Evolutionary conservation across 2,797 vertebrate genomes (phyloP).

Genomic region (Hylomyscus alleni): DNA sequence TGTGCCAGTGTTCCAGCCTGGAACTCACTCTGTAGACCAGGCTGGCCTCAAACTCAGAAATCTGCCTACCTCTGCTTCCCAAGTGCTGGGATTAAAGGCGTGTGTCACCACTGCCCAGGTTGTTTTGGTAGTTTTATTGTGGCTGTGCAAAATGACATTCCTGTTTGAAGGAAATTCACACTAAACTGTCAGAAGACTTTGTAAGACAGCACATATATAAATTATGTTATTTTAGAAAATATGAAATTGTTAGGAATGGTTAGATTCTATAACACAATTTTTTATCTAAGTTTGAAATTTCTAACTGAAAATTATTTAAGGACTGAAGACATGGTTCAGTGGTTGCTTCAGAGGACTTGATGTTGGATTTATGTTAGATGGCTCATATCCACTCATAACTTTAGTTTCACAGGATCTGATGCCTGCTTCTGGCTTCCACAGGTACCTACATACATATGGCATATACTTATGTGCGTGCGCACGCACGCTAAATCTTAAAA

Average conservation of each 20-base stretch:
- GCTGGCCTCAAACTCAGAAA: too few species aligned
- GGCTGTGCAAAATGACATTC: not conserved
- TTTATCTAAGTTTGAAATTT: conserved; percentile 39
- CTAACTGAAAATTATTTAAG: conserved; percentile 12
- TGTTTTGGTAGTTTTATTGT: not conserved
- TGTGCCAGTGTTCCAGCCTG: not conserved
- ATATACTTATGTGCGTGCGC: not conserved
- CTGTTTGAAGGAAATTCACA: conserved; percentile 8
- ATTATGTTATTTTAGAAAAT: too few species aligned
- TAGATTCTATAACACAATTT: not conserved
- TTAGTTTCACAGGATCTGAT: not conserved
- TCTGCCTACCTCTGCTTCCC: too few species aligned
- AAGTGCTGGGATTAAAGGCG: too few species aligned
- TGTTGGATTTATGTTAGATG: not conserved
- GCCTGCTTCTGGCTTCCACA: not conserved
- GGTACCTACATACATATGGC: not conserved
- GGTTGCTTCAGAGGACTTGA: not conserved
- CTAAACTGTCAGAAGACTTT: not conserved
- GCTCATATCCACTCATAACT: not conserved
- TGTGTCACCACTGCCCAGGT: too few species aligned
- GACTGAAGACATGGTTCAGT: not conserved
- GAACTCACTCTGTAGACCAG: too few species aligned
- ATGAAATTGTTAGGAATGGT: conserved; percentile 13
- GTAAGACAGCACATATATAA: not conserved
- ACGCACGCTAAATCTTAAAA: not conserved